A percentile compares a stretch with the other conserved stretches of the same genome.
Evolutionary conservation across 2,797 vertebrate genomes (phyloP).

Genomic region (Trematomus bernacchii): DNA sequence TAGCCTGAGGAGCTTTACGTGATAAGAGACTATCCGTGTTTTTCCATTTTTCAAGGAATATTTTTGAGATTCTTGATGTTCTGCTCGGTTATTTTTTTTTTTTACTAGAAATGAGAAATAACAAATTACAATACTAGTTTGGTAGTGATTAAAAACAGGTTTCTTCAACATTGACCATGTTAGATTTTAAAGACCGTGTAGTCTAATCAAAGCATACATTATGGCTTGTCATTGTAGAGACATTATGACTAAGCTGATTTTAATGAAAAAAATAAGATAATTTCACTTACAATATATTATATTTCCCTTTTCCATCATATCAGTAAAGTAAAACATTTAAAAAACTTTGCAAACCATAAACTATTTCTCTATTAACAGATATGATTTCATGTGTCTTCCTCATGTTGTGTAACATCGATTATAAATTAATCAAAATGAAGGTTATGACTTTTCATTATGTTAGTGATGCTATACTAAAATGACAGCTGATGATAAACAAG

Average conservation of each 20-base stretch:
- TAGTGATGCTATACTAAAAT: not conserved
- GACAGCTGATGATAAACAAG: not conserved
- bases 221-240: not conserved
- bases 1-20: slow-evolving; percentile 11
- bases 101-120: too few relatives aligned
- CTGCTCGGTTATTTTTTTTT: not conserved
- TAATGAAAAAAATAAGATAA: not conserved
- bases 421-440: not conserved
- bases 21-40: not conserved
- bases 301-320: not conserved
- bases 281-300: too few relatives aligned
- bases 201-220: not conserved
- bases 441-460: not conserved
- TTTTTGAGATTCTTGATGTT: slow-evolving; percentile 13
- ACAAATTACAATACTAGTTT: not conserved
- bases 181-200: not conserved
- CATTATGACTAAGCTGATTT: not conserved
- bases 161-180: not conserved
- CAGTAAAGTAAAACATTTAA: not conserved
- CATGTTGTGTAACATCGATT: not conserved
- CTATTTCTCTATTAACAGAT: not conserved
- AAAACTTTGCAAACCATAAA: not conserved
- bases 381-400: not conserved
- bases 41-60: not conserved
- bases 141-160: not conserved